A percentile compares a stretch with the other conserved stretches of the same genome.
Evolutionary conservation across 2,113 vertebrate species (phyloP).

Genomic region (Bettongia penicillata): DNA sequence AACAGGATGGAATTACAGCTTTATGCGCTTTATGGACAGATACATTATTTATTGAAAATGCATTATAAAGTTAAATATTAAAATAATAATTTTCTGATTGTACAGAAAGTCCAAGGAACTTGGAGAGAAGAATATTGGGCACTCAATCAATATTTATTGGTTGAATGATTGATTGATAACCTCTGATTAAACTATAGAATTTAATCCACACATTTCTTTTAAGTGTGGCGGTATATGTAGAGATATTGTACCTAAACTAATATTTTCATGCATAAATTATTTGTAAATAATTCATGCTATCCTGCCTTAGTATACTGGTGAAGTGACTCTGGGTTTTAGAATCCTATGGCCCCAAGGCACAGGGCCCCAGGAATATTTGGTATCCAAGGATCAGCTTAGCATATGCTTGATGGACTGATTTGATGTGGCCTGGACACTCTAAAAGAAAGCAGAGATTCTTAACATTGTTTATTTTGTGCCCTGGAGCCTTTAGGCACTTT

Average conservation of each 20-base stretch:
- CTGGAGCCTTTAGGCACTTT: background rate
- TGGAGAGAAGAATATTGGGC: conserved; percentile 10
- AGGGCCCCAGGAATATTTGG: background rate
- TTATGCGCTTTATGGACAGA: conserved; percentile 75
- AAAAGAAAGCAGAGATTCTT: background rate
- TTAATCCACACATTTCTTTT: conserved; percentile 46
- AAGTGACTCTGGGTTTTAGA: background rate
- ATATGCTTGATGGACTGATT: background rate
- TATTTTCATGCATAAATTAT: conserved; percentile 17
- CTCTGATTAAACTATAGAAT: background rate
- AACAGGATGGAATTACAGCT: conserved; percentile 82
- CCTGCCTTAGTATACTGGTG: conserved; percentile 3
- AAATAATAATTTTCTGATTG: conserved; percentile 78
- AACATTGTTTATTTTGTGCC: background rate
- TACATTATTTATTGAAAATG: conserved; percentile 81
- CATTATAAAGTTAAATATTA: conserved; percentile 75
- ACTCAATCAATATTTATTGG: conserved; percentile 60
- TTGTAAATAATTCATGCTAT: conserved; percentile 1
- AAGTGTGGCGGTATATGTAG: background rate
- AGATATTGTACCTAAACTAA: background rate
- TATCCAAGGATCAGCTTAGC: background rate
- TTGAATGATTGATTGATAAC: conserved; percentile 37
- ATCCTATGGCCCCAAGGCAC: background rate
- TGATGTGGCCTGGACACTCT: background rate
- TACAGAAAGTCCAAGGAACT: conserved; percentile 62